Evolutionary conservation across 2,888 invertebrate species (phyloP).

Genomic region (Ischnus inquisitorius): DNA sequence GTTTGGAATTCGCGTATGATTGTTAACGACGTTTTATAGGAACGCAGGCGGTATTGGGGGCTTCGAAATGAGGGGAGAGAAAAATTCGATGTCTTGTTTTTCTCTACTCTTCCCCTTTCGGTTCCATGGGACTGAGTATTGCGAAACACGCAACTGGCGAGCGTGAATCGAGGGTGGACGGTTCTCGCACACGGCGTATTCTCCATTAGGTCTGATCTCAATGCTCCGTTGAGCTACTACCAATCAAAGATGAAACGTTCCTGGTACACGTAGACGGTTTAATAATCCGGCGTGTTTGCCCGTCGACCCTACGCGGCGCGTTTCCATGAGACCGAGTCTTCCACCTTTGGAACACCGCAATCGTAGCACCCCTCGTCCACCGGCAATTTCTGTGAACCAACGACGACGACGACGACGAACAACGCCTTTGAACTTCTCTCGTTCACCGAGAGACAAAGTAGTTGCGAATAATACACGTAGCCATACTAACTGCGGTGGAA

Average conservation of each 20-base stretch:
- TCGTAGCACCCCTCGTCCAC: neutral
- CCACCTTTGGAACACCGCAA: constrained; percentile 21
- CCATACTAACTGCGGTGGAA: neutral
- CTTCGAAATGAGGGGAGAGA: neutral
- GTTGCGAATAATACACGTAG: constrained; percentile 27
- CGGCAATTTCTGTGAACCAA: constrained; percentile 4
- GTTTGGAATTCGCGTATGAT: neutral
- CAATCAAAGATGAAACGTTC: constrained; percentile 81
- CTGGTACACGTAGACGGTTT: constrained; percentile 76
- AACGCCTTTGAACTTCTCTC: constrained; percentile 77
- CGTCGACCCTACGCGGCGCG: constrained; percentile 41
- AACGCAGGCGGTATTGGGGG: neutral
- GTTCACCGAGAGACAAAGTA: constrained; percentile 21
- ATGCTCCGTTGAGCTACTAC: constrained; percentile 45
- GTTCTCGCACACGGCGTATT: constrained; percentile 69
- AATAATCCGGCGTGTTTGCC: constrained; percentile 83
- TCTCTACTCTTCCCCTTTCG: constrained; percentile 9
- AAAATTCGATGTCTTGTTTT: neutral
- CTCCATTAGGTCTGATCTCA: constrained; percentile 75
- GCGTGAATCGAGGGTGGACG: constrained; percentile 2
- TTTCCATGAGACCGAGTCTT: constrained; percentile 35
- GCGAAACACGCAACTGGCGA: neutral
- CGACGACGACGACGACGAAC: constrained; percentile 67
- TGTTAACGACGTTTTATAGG: neutral
- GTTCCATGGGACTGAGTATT: constrained; percentile 26